These are phyloP conservation scores for Ophion obscuratus DNA, from an alignment of 2,888 invertebrate genomes.

Conservation along the genomic window DNA sequence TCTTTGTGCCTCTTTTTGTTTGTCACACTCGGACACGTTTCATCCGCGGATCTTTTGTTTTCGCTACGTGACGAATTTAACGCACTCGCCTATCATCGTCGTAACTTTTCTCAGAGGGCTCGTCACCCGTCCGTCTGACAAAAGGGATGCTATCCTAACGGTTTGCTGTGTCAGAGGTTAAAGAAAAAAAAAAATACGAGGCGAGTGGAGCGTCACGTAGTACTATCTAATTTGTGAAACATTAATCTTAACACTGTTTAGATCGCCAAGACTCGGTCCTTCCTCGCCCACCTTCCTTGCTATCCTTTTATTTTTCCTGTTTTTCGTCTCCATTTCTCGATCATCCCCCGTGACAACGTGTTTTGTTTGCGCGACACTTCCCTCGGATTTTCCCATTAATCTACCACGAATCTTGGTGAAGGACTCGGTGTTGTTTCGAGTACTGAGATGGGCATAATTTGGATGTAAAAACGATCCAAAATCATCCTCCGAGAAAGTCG, in stretches of 20 bases:
- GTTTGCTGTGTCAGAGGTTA: conserved; percentile 30
- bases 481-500: neutral
- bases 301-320: neutral
- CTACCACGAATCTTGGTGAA: no score
- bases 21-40: conserved; percentile 17
- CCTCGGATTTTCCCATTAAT: neutral
- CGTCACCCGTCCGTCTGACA: neutral
- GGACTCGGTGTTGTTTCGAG: no score
- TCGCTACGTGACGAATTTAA: conserved; percentile 51
- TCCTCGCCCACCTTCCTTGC: conserved; percentile 22
- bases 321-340: neutral
- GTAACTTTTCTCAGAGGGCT: conserved; percentile 19
- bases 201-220: conserved; percentile 37
- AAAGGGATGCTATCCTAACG: conserved; percentile 10
- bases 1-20: conserved; percentile 4
- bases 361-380: neutral
- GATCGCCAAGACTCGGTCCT: conserved; percentile 60
- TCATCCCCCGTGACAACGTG: neutral
- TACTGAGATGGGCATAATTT: neutral
- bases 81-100: conserved; percentile 25
- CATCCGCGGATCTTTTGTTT: conserved; percentile 29
- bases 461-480: neutral
- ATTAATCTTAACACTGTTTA: conserved; percentile 65
- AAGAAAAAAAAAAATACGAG: conserved; percentile 30
- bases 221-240: conserved; percentile 66